These are phyloP conservation scores for Chesias legatella DNA, from an alignment of 2,888 invertebrate species.

Conservation along the genomic window DNA sequence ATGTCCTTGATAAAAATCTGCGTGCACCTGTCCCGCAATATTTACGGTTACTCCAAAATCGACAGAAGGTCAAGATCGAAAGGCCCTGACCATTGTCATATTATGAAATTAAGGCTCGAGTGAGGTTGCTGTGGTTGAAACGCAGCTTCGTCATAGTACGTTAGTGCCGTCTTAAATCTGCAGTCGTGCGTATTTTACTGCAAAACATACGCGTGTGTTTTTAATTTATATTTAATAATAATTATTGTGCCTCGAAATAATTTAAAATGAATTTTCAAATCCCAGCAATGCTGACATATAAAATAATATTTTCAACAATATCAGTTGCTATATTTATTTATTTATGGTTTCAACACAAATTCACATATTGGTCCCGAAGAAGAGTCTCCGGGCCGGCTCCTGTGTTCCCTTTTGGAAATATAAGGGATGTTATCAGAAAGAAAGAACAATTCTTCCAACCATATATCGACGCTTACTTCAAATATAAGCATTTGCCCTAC, in stretches of 20 bases:
- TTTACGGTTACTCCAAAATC: slow-evolving; percentile 1
- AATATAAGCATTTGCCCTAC: slow-evolving; percentile 68
- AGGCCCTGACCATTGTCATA: slow-evolving; percentile 6
- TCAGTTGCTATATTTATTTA: slow-evolving; percentile 39
- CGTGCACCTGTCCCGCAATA: background rate
- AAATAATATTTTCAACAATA: slow-evolving; percentile 37
- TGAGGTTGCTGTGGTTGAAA: slow-evolving; percentile 5
- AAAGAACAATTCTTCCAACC: slow-evolving; percentile 82
- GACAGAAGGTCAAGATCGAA: slow-evolving; percentile 4
- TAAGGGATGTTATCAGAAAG: slow-evolving; percentile 75
- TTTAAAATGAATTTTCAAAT: slow-evolving; percentile 31
- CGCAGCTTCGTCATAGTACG: slow-evolving; percentile 6
- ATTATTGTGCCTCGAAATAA: background rate
- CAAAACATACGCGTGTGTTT: slow-evolving; percentile 6
- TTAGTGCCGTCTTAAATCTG: slow-evolving; percentile 17
- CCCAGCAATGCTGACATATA: slow-evolving; percentile 29
- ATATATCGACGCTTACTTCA: slow-evolving; percentile 80
- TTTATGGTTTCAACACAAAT: slow-evolving; percentile 65
- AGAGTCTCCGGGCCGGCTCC: slow-evolving; percentile 80
- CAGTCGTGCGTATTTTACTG: slow-evolving; percentile 10
- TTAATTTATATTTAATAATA: background rate
- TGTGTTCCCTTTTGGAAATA: slow-evolving; percentile 82
- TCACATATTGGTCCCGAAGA: slow-evolving; percentile 80
- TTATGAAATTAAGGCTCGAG: slow-evolving; percentile 14
- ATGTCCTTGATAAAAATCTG: too few relatives aligned